phyloP scores from a whole-genome alignment of 1,140 invertebrate species.

The Drosophila tsacasi region DNA sequence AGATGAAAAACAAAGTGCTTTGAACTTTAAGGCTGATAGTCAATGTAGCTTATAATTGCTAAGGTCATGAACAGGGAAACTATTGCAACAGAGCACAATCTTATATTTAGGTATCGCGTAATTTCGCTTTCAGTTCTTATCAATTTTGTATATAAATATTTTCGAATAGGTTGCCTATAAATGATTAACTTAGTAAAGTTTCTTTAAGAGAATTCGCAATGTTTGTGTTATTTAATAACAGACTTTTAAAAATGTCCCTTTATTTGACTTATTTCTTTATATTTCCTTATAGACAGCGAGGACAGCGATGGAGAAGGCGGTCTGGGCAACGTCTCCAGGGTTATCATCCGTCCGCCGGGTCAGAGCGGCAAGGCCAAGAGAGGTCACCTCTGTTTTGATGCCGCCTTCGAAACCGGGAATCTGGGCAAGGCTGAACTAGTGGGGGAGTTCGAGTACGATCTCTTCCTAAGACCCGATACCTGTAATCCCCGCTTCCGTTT shows the following conservation, averaged over 20 bases:
- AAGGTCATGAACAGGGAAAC: constrained; percentile 23
- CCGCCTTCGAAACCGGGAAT: constrained; percentile 98
- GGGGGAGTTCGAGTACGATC: constrained; percentile 97
- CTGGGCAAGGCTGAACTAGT: constrained; percentile 97
- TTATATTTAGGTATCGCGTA: background rate
- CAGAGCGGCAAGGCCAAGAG: constrained; percentile 93
- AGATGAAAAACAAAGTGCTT: background rate
- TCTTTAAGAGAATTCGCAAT: background rate
- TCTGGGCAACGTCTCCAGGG: constrained; percentile 96
- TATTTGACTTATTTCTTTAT: no score
- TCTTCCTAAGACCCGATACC: constrained; percentile 98
- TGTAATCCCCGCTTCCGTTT: constrained; percentile 96
- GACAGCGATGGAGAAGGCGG: constrained; percentile 98
- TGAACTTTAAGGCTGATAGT: background rate
- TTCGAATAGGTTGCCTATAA: background rate
- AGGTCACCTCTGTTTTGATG: constrained; percentile 98
- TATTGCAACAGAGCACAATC: background rate
- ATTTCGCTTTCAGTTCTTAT: constrained; percentile 15
- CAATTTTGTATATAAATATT: background rate
- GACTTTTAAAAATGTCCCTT: no score
- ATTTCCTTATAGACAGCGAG: constrained; percentile 92
- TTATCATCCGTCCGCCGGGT: constrained; percentile 96
- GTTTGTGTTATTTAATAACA: background rate
- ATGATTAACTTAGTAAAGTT: background rate
- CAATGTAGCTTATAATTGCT: background rate